These are phyloP conservation scores for Calcarius lapponicus DNA, from an alignment of 2,797 vertebrate genomes.

Conservation along the genomic window DNA sequence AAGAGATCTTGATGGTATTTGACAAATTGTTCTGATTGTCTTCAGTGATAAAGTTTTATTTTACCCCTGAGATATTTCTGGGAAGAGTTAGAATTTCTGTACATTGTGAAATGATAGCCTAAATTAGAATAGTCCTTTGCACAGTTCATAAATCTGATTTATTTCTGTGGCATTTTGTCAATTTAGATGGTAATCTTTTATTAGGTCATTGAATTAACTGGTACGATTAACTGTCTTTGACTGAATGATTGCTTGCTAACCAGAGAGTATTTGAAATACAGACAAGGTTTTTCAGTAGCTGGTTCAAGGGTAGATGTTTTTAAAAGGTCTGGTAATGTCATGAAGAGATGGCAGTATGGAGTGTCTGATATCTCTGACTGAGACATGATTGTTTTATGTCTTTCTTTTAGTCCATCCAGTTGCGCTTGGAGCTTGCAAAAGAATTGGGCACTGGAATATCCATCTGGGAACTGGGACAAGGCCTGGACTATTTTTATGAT, in stretches of 20 bases:
- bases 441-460: conserved; percentile 94
- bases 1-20: conserved; percentile 20
- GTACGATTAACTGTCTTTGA: conserved; percentile 22
- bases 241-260: conserved; percentile 39
- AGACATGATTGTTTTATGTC: neutral
- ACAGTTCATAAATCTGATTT: conserved; percentile 54
- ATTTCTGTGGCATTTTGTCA: conserved; percentile 41
- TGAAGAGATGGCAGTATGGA: neutral
- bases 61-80: conserved; percentile 19
- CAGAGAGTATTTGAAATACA: conserved; percentile 13
- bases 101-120: neutral
- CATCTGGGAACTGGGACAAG: conserved; percentile 98
- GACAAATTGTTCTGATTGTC: conserved; percentile 1
- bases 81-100: conserved; percentile 12
- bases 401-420: conserved; percentile 84
- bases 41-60: conserved; percentile 40
- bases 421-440: conserved; percentile 87
- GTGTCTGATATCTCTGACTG: neutral
- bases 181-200: conserved; percentile 33
- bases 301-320: neutral
- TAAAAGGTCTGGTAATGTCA: neutral
- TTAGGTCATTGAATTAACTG: conserved; percentile 44
- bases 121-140: conserved; percentile 8
- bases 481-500: conserved; percentile 99
- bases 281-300: neutral